phyloP scores from a whole-genome alignment of 2,113 vertebrate species.

The Nothocercus julius region DNA sequence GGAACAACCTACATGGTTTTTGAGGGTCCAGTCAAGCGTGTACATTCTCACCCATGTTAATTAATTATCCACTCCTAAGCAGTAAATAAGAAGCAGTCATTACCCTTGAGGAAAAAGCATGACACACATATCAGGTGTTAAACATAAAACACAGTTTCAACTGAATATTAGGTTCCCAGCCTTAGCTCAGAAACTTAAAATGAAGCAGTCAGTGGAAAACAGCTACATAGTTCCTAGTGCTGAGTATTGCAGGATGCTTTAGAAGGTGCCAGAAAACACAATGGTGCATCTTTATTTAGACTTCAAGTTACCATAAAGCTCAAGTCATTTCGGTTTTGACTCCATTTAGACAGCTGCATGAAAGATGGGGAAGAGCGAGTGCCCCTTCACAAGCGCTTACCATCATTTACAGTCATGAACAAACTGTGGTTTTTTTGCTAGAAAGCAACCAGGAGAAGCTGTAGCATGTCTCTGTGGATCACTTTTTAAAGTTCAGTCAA shows the following conservation, averaged over 20 bases:
- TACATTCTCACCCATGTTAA: conserved; percentile 36
- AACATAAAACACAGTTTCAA: conserved; percentile 29
- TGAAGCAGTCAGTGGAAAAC: background rate
- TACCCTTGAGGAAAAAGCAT: conserved; percentile 36
- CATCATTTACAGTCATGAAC: background rate
- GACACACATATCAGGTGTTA: conserved; percentile 1
- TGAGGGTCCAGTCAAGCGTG: conserved; percentile 4
- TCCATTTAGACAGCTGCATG: background rate
- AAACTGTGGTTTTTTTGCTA: accelerated
- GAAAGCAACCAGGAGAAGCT: background rate
- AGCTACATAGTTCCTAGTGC: background rate
- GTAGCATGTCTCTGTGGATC: background rate
- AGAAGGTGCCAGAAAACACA: background rate
- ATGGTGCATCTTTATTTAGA: background rate
- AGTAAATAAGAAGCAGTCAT: conserved; percentile 34
- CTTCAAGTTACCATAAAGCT: background rate
- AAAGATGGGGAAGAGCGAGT: accelerated
- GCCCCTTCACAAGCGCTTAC: background rate
- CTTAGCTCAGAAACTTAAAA: background rate
- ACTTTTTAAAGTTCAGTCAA: background rate
- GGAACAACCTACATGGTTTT: background rate
- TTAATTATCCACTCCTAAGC: conserved; percentile 48
- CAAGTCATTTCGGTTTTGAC: background rate
- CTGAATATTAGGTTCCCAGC: background rate
- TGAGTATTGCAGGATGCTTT: background rate